Evolutionary conservation across 2,797 vertebrate species (phyloP).

Genomic region (Xiphophorus birchmanni): DNA sequence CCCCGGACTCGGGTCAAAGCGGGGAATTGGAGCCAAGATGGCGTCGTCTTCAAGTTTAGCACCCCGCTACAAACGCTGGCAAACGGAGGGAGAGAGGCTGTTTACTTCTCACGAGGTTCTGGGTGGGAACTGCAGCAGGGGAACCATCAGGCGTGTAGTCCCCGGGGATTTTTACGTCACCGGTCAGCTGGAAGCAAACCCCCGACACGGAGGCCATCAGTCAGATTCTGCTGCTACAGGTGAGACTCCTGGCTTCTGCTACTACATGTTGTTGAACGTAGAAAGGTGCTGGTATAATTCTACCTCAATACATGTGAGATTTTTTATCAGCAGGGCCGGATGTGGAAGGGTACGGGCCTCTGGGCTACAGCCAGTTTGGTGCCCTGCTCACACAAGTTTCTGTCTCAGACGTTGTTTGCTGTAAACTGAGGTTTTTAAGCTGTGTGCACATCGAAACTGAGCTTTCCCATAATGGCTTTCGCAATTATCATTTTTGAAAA

Average conservation of each 20-base stretch:
- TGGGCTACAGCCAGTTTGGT: neutral
- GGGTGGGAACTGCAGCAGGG: conserved; percentile 27
- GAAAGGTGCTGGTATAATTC: neutral
- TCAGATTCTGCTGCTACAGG: conserved; percentile 45
- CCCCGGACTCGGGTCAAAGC: neutral
- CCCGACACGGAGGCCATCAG: conserved; percentile 8
- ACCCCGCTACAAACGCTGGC: neutral
- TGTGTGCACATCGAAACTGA: neutral
- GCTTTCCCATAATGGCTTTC: neutral
- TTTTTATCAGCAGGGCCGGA: neutral
- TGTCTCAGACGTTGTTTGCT: neutral
- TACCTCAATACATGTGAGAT: neutral
- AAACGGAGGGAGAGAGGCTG: neutral
- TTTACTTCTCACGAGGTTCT: fast-evolving
- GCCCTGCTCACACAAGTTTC: neutral
- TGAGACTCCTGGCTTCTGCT: conserved; percentile 9
- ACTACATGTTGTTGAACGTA: neutral
- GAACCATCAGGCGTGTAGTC: conserved; percentile 2
- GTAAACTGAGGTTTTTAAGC: neutral
- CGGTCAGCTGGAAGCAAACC: conserved; percentile 24
- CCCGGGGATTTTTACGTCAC: conserved; percentile 45
- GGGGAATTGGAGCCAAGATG: neutral
- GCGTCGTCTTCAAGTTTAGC: neutral
- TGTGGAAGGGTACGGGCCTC: neutral
- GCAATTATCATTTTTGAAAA: neutral